Percentiles rank a stretch among this genome's conserved stretches.
Evolutionary conservation across 2,113 vertebrate species (phyloP).

Genomic region (Tragulus kanchil): DNA sequence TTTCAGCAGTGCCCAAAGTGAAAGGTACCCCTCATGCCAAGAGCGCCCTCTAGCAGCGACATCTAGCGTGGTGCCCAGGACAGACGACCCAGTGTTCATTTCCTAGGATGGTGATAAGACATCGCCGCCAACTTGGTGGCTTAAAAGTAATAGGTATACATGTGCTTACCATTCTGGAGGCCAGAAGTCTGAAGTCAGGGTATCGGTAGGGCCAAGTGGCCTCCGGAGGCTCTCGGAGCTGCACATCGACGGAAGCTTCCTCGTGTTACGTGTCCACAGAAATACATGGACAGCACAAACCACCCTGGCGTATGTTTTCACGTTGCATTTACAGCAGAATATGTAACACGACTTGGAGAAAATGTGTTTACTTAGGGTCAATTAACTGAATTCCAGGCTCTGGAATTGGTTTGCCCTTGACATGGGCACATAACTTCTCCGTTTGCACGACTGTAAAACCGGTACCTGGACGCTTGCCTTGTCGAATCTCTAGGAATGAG

Average conservation of each 20-base stretch:
- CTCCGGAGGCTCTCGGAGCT: background rate
- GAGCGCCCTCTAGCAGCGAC: too few species aligned
- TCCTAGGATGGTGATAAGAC: background rate
- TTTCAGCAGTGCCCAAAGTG: background rate
- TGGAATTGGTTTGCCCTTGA: background rate
- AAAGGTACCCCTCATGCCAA: background rate
- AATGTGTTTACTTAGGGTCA: background rate
- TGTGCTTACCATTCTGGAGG: background rate
- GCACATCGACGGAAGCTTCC: background rate
- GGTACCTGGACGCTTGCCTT: rapidly evolving
- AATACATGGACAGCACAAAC: too few species aligned
- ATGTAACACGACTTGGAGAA: background rate
- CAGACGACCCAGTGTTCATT: background rate
- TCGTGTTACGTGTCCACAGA: rapidly evolving
- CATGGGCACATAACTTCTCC: background rate
- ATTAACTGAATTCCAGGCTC: background rate
- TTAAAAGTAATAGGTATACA: background rate
- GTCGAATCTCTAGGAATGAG: background rate
- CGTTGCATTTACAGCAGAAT: background rate
- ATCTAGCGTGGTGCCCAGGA: rapidly evolving
- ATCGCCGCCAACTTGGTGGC: background rate
- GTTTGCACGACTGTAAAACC: background rate
- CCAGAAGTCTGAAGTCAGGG: background rate
- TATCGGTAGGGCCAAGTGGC: rapidly evolving
- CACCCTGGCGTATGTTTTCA: background rate